phyloP scores from a whole-genome alignment of 2,113 vertebrate genomes.

The Coreoperca whiteheadi region DNA sequence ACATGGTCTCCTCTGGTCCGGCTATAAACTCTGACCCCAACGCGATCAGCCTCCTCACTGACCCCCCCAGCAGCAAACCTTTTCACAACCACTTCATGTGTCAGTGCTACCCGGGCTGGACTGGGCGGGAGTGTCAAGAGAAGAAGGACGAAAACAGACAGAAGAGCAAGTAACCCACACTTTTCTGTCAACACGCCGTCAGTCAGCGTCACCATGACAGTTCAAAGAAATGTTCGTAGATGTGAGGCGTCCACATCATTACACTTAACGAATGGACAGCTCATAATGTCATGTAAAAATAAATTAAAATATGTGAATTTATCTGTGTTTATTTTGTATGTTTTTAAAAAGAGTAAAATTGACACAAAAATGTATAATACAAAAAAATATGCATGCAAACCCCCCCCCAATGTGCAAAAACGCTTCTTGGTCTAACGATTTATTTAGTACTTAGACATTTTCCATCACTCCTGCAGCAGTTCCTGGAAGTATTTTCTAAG shows the following conservation, averaged over 20 bases:
- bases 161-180: background rate
- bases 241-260: background rate
- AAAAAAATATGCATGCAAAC: background rate
- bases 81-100: conserved; percentile 81
- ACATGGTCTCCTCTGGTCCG: conserved; percentile 65
- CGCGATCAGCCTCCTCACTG: background rate
- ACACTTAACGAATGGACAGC: background rate
- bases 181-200: background rate
- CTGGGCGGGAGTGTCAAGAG: conserved; percentile 78
- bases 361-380: background rate
- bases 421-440: background rate
- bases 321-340: background rate
- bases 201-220: no score
- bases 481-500: no score
- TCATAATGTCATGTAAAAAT: background rate
- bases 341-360: background rate
- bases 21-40: background rate
- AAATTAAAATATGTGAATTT: background rate
- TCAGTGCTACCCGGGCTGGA: conserved; percentile 88
- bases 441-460: background rate
- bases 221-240: no score
- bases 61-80: background rate
- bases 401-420: background rate
- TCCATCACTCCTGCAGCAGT: background rate
- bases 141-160: background rate